Conservation (phyloP, 2,888 invertebrate genomes). For the Lasioglossum morio region DNA sequence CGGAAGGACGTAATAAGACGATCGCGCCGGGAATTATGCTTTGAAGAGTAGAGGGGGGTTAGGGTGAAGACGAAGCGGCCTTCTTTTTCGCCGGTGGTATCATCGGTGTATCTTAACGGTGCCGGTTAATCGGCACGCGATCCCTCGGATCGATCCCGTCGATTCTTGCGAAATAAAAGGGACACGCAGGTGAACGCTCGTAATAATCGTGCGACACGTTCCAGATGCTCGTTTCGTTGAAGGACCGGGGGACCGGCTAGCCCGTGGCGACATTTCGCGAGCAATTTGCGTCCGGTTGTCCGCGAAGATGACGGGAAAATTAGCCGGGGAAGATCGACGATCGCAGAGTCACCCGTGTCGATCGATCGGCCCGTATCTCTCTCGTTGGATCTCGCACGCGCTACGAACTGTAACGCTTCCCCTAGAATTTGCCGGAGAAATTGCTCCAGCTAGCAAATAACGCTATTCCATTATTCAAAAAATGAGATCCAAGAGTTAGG, state of each 20-base stretch:
- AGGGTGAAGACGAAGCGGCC: background rate
- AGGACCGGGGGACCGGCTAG: constrained; percentile 3
- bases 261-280: constrained; percentile 12
- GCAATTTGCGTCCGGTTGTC: constrained; percentile 22
- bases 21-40: background rate
- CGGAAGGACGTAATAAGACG: background rate
- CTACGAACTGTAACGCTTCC: background rate
- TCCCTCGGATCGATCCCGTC: background rate
- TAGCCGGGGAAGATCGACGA: constrained; percentile 1
- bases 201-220: constrained; percentile 17
- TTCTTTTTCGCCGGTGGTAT: constrained; percentile 33
- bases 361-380: background rate
- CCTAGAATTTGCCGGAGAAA: background rate
- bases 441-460: background rate
- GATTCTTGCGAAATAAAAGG: constrained; percentile 11
- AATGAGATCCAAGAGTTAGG: background rate
- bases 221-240: constrained; percentile 22
- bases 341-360: constrained; percentile 10
- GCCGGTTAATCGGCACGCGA: constrained; percentile 49
- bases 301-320: constrained; percentile 16
- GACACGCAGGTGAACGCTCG: constrained; percentile 52
- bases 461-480: background rate
- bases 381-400: background rate
- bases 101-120: constrained; percentile 65
- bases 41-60: background rate